Conservation (phyloP, 2,797 vertebrate genomes). For the Oreochromis grahami region DNA sequence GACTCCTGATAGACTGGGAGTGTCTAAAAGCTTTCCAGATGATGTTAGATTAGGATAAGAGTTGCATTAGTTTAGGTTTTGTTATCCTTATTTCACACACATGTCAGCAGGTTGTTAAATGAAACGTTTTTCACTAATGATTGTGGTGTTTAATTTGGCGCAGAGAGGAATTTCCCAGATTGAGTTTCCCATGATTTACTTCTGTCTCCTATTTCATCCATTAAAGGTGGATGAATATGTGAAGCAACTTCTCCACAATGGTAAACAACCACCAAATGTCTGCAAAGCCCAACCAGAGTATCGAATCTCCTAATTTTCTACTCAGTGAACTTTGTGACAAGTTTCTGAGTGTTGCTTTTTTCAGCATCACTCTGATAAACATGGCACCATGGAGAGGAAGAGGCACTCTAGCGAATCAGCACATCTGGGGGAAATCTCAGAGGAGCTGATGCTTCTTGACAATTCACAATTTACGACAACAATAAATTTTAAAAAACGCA, state of each 20-base stretch:
- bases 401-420: slow-evolving; percentile 53
- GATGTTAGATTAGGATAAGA: neutral
- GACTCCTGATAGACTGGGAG: neutral
- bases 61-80: neutral
- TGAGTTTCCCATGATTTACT: neutral
- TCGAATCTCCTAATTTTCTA: slow-evolving; percentile 32
- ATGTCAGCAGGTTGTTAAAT: neutral
- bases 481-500: neutral
- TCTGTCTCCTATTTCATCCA: neutral
- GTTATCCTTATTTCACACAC: neutral
- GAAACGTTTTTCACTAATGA: neutral
- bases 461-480: slow-evolving; percentile 43
- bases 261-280: neutral
- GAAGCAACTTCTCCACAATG: neutral
- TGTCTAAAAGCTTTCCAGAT: neutral
- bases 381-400: slow-evolving; percentile 18
- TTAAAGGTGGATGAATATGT: neutral
- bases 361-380: slow-evolving; percentile 45
- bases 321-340: slow-evolving; percentile 45
- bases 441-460: slow-evolving; percentile 48
- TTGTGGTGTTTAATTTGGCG: neutral
- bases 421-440: slow-evolving; percentile 67
- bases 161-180: neutral
- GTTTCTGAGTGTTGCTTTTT: slow-evolving; percentile 45
- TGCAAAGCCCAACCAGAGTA: neutral